These are phyloP conservation scores for Eolophus roseicapilla DNA, from an alignment of 2,113 vertebrate genomes.

Conservation along the genomic window DNA sequence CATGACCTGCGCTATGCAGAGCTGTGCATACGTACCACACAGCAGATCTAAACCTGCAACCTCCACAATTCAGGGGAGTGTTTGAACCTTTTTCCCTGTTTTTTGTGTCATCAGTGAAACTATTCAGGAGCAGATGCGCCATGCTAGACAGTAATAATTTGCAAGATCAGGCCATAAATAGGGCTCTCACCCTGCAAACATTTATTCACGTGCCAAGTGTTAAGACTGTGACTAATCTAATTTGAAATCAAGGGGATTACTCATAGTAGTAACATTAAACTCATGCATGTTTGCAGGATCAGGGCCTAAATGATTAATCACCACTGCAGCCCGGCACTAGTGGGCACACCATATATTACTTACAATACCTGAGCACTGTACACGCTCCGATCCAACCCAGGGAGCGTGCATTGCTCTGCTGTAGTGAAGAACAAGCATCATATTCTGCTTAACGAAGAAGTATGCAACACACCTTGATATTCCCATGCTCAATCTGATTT, in stretches of 20 bases:
- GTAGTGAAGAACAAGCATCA: not conserved
- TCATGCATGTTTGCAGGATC: slow-evolving; percentile 48
- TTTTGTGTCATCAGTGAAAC: not conserved
- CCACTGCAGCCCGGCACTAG: slow-evolving; percentile 5
- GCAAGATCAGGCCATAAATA: slow-evolving; percentile 57
- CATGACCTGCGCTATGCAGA: not conserved
- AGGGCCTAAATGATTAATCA: slow-evolving; percentile 53
- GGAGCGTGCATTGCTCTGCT: not conserved
- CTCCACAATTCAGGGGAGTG: not conserved
- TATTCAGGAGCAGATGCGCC: not conserved
- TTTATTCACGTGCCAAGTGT: slow-evolving; percentile 57
- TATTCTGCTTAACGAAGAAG: not conserved
- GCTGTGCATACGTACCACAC: not conserved
- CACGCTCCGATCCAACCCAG: not conserved
- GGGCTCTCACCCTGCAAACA: slow-evolving; percentile 48
- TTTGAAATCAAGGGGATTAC: slow-evolving; percentile 61
- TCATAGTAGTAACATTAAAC: slow-evolving; percentile 62
- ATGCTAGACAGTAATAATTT: slow-evolving; percentile 49
- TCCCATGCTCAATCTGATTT: accelerated
- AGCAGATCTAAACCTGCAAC: not conserved
- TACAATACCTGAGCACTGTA: not conserved
- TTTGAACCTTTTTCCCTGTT: not conserved
- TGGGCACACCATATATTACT: not conserved
- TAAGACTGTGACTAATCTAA: slow-evolving; percentile 62
- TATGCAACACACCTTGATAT: not conserved